These are phyloP conservation scores for Brachylomia viminalis DNA, from an alignment of 2,888 invertebrate species.

Conservation along the genomic window DNA sequence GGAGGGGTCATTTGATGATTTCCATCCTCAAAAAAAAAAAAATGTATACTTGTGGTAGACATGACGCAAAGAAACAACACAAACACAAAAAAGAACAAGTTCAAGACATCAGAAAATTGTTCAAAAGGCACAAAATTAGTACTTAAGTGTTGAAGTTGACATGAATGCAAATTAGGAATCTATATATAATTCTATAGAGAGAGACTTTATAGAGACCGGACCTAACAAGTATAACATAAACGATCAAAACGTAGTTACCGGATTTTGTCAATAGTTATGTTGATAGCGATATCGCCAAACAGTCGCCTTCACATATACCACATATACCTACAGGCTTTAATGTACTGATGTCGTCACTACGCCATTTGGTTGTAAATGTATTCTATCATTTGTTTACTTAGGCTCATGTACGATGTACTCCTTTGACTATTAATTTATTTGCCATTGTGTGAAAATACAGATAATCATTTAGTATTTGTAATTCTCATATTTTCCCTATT, in stretches of 20 bases:
- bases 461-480: neutral
- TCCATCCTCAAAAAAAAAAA: too few relatives aligned
- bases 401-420: neutral
- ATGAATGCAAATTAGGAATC: neutral
- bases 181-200: neutral
- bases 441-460: neutral
- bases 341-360: constrained; percentile 8
- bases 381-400: constrained; percentile 25
- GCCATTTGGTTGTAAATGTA: constrained; percentile 32
- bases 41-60: neutral
- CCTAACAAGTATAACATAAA: constrained; percentile 30
- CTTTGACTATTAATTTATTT: neutral
- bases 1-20: too few relatives aligned
- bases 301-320: constrained; percentile 23
- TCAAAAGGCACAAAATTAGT: neutral
- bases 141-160: neutral
- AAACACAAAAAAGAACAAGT: neutral
- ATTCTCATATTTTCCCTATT: too few relatives aligned
- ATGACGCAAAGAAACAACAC: neutral
- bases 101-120: neutral
- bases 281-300: constrained; percentile 3
- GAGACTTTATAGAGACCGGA: constrained; percentile 15
- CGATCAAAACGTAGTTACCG: constrained; percentile 10
- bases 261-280: constrained; percentile 25
- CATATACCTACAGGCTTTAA: neutral